Conservation (phyloP, 2,888 invertebrate species). For the Elegia similella region DNA sequence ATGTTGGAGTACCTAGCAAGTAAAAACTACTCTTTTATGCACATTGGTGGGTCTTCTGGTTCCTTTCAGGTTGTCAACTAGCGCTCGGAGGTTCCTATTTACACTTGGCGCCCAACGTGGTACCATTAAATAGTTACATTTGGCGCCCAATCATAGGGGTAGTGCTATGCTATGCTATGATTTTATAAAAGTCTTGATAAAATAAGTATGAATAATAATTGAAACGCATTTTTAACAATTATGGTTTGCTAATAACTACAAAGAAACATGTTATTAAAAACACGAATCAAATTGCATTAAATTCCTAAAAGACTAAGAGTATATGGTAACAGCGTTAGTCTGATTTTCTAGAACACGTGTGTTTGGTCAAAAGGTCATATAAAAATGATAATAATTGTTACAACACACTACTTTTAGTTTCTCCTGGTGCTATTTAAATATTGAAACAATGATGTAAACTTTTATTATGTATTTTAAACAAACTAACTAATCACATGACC, state of each 20-base stretch:
- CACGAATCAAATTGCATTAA: neutral
- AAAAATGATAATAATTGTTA: neutral
- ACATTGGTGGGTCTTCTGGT: no score
- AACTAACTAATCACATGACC: no score
- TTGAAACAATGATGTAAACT: neutral
- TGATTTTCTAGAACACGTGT: neutral
- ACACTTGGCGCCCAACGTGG: neutral
- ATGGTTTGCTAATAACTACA: no score
- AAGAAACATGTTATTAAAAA: neutral
- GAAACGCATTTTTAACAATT: no score
- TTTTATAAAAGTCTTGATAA: no score
- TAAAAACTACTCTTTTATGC: no score
- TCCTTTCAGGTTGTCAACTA: no score
- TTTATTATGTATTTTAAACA: neutral
- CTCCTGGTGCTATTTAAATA: neutral
- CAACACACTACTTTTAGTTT: neutral
- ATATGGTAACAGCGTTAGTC: neutral
- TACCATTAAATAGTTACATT: neutral
- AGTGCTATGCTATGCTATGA: no score
- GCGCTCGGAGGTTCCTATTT: no score
- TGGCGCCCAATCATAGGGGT: no score
- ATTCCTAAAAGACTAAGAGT: neutral
- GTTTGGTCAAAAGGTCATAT: constrained; percentile 1
- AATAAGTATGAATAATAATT: no score
- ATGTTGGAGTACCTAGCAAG: no score